These are phyloP conservation scores for Morpho deidamia DNA, from an alignment of 2,888 invertebrate species.

Conservation along the genomic window DNA sequence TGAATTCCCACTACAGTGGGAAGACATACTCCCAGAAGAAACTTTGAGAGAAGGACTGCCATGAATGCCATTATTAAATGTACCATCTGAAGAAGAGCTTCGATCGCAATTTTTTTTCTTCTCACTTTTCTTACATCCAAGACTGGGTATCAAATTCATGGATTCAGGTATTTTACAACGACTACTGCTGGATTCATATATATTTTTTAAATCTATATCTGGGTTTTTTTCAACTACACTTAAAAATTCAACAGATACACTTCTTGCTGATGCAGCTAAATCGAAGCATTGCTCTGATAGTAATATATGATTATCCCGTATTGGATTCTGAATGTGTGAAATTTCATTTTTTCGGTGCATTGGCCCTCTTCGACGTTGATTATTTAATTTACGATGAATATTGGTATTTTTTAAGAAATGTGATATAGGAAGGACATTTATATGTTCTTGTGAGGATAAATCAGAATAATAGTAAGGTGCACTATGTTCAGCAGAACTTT, in stretches of 20 bases:
- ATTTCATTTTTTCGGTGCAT: slow-evolving; percentile 82
- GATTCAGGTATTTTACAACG: slow-evolving; percentile 78
- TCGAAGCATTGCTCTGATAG: slow-evolving; percentile 62
- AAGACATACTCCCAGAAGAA: slow-evolving; percentile 70
- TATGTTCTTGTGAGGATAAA: slow-evolving; percentile 76
- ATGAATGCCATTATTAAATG: slow-evolving; percentile 34
- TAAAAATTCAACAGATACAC: slow-evolving; percentile 82
- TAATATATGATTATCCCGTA: slow-evolving; percentile 64
- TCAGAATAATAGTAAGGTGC: slow-evolving; percentile 94
- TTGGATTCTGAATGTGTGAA: slow-evolving; percentile 85
- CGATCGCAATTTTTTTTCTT: slow-evolving; percentile 41
- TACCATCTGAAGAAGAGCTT: slow-evolving; percentile 43
- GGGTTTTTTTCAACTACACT: slow-evolving; percentile 82
- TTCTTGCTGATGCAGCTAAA: slow-evolving; percentile 78
- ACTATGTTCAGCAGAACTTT: slow-evolving; percentile 81
- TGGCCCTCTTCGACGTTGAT: slow-evolving; percentile 83
- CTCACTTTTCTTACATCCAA: slow-evolving; percentile 67
- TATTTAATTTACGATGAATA: slow-evolving; percentile 80
- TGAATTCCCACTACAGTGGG: slow-evolving; percentile 68
- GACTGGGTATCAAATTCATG: slow-evolving; percentile 64
- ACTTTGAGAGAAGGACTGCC: slow-evolving; percentile 47
- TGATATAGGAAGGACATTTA: slow-evolving; percentile 62
- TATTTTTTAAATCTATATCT: slow-evolving; percentile 83
- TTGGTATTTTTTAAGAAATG: slow-evolving; percentile 72
- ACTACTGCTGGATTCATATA: slow-evolving; percentile 83